Base-by-base conservation (phyloP, 2,113 vertebrate species). In the Vulpes ferrilata region DNA sequence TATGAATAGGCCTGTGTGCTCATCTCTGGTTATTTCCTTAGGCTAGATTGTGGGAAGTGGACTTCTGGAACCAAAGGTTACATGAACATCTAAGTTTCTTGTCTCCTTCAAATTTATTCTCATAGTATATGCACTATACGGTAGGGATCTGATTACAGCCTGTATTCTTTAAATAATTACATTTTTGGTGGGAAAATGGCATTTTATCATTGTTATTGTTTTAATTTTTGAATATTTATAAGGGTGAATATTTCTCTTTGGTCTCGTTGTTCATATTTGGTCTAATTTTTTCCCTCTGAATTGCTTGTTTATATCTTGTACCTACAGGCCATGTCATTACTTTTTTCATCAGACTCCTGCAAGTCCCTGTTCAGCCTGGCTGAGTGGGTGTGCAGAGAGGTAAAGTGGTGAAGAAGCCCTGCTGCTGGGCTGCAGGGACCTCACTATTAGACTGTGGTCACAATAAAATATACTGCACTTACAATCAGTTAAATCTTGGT, bases 401-500 rank as follows among this genome's bases (percentile, higher is more conserved):
- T 25, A 57, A 80, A 65, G 73, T 32, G 25, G 92, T 90, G 51
- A 62, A 16, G 81, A 62, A 32, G 16, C 53, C 35, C 43, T 94
- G 65, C 11, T 60, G 62, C 74, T 64, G 73, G 93, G 92, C 20
- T 15, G 48, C 76, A 78, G 64, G 95, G 81, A 94, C 17, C 89
- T 79, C 35, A 76, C 51, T 53, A 64, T 16, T 97, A 83, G 62
- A 1, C 87, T 81, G 9, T 84, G 51, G 86, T 64, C 51, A 53
- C 95, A 88, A 81, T 97, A 88, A 97, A 98, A 74, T 83, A 43
- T 25, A 64, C 62, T 92, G 78, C 38, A 92, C 67, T 95, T 65
- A 90, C 27, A 96, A 79, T 53, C 93, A 96, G 60, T 98, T 87
- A 98, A 92, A 92, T 43, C 81, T 91, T 69, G 53, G 38, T 88